Evolutionary conservation across 1,140 invertebrate species (phyloP), one percentile per base, ranked within the genome.

Genomic region (Polypedilum vanderplanki): DNA sequence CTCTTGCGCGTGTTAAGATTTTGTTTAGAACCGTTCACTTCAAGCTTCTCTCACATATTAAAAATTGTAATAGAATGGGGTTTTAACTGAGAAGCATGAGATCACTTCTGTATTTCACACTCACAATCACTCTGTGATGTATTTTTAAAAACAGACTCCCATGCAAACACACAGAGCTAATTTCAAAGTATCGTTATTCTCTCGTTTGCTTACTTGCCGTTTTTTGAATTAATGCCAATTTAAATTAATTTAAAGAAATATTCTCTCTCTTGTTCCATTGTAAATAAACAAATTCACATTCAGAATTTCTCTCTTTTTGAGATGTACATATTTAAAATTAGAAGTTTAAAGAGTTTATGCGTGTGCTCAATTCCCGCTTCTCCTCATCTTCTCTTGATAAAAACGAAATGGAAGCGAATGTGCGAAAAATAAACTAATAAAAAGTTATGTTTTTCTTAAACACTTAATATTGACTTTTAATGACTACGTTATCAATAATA

Each of bases 201-300:
- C 46, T 57, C 46, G 12, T 46, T 46, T 46, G 15, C n/a, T 12
- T 57, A 57, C 15, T n/a, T 57, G 46, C n/a, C 3, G 46, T n/a
- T 57, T 33, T 3, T 70, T 70, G 65, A 70, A 70, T 70, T 70
- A 22, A 70, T 70, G 65, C 65, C 65, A 70, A 70, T 70, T 70
- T 70, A 22, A 70, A 70, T 70, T 70, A 70, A 70, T 70, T 70
- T 70, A 20, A 70, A n/a, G n/a, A 70, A 18, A 18, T 18, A 18
- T 20, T 57, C 46, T 57, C 24, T 33, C 24, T 33, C 24, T 33
- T 33, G 24, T 33, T 33, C 24, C 24, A 33, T 33, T 33, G 24
- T 33, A 33, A 33, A 33, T 5, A 33, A 33, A n/a, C n/a, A 33
- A 33, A 3, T 33, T 33, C 24, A 33, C 24, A 33, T 33, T 33